Evolutionary conservation across 2,888 invertebrate species (phyloP).

Genomic region (Conomelus anceps): DNA sequence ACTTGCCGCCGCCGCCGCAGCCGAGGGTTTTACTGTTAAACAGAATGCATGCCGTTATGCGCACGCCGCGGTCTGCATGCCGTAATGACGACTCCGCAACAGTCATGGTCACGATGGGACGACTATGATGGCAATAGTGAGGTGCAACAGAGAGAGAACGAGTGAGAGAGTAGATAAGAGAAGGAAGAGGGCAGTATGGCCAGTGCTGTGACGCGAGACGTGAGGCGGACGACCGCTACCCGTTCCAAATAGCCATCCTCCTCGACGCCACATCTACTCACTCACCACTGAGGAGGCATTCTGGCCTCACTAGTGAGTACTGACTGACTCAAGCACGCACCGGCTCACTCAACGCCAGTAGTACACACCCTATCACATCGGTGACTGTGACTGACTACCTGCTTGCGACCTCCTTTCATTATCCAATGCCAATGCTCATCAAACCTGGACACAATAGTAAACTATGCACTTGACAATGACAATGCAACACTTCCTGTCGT

Average conservation of each 20-base stretch:
- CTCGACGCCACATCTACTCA: background rate
- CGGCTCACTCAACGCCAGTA: background rate
- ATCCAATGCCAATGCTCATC: background rate
- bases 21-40: constrained; percentile 7
- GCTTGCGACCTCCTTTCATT: background rate
- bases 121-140: background rate
- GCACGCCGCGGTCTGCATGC: constrained; percentile 8
- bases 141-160: background rate
- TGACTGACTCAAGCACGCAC: background rate
- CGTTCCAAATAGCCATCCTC: background rate
- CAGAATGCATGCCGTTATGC: constrained; percentile 14
- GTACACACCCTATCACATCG: background rate
- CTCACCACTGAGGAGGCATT: background rate
- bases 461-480: background rate
- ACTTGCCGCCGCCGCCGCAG: background rate
- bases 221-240: background rate
- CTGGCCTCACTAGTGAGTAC: no score
- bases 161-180: background rate
- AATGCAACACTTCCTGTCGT: background rate
- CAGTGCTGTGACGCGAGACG: background rate
- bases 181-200: background rate
- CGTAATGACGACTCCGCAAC: background rate
- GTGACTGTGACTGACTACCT: background rate
- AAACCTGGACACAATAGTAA: background rate
- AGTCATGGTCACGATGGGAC: background rate